Percentiles rank a stretch among this genome's conserved stretches.
These are phyloP conservation scores for Scolopax bukidnonensis DNA, from an alignment of 2,797 vertebrate species.

Conservation along the genomic window DNA sequence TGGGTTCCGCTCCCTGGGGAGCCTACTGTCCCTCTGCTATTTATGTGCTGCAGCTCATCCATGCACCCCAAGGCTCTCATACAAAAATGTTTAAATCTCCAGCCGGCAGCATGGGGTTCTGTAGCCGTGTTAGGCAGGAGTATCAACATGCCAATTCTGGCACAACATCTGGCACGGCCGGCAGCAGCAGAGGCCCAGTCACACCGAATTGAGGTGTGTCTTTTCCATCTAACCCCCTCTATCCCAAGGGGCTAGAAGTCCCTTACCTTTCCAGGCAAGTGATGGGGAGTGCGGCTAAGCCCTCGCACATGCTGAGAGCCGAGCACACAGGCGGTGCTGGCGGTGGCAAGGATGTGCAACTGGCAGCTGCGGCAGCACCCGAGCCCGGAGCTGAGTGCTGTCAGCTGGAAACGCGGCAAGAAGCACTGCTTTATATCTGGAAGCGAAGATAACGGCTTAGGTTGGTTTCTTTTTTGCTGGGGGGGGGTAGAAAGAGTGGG, in stretches of 20 bases:
- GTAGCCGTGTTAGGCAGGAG: background rate
- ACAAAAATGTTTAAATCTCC: slow-evolving; percentile 11
- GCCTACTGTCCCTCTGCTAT: background rate
- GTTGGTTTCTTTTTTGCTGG: slow-evolving; percentile 7
- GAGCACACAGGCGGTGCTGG: background rate
- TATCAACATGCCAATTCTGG: background rate
- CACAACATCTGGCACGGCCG: background rate
- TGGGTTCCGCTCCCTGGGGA: background rate
- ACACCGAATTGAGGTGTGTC: background rate
- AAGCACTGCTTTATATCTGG: slow-evolving; percentile 52
- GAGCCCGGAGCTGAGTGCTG: rapidly evolving
- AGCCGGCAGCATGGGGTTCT: background rate
- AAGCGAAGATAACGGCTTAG: slow-evolving; percentile 7
- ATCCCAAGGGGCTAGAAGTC: background rate
- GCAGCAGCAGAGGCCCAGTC: background rate
- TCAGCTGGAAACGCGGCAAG: rapidly evolving
- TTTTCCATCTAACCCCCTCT: background rate
- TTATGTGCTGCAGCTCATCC: background rate
- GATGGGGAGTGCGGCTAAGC: slow-evolving; percentile 82
- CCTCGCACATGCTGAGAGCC: slow-evolving; percentile 86
- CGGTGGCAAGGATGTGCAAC: background rate
- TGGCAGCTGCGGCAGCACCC: background rate
- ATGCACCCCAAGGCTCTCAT: background rate
- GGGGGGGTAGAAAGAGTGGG: background rate
- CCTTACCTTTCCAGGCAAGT: slow-evolving; percentile 91